These are phyloP conservation scores for Cataglyphis livida DNA, from an alignment of 2,888 invertebrate genomes.

Conservation along the genomic window DNA sequence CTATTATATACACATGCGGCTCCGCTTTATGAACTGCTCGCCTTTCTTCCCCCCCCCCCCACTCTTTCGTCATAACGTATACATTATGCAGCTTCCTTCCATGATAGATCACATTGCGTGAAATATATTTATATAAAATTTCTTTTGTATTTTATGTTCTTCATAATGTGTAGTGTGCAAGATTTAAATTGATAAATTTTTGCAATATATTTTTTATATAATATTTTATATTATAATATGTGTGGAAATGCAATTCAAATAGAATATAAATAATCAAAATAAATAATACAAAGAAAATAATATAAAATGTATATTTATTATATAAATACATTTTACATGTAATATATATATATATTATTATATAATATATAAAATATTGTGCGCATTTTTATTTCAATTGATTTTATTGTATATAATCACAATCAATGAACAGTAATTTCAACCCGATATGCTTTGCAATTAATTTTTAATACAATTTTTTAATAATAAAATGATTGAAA, in stretches of 20 bases:
- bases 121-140: neutral
- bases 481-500: neutral
- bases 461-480: neutral
- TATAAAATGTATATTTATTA: neutral
- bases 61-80: neutral
- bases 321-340: neutral
- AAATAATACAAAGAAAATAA: neutral
- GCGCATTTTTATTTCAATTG: neutral
- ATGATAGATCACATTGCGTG: neutral
- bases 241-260: neutral
- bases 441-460: neutral
- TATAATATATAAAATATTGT: neutral
- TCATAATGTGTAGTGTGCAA: neutral
- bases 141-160: neutral
- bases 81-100: neutral
- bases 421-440: neutral
- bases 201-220: neutral
- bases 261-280: neutral
- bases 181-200: neutral
- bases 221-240: neutral
- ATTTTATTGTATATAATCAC: neutral
- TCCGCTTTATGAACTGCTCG: slow-evolving; percentile 23
- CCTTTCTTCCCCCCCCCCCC: neutral
- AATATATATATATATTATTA: neutral
- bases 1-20: neutral